phyloP scores from a whole-genome alignment of 1,140 invertebrate species.

The Whitmania pigra region DNA sequence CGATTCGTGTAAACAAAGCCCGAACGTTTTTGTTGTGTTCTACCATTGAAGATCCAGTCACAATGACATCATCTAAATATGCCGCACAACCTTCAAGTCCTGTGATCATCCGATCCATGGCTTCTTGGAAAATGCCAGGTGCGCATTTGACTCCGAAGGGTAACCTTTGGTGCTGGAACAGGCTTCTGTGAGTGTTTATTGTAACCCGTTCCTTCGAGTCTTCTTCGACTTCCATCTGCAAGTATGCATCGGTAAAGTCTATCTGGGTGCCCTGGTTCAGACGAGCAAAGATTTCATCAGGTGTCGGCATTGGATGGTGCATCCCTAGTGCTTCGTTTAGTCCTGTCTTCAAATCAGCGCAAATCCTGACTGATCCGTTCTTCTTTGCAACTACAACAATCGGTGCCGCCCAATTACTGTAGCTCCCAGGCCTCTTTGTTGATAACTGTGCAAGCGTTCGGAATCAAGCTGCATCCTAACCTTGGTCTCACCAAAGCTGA shows the following conservation, averaged over 20 bases:
- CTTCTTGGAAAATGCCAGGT: constrained; percentile 43
- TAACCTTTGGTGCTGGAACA: constrained; percentile 24
- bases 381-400: no score
- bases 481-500: no score
- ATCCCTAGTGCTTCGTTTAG: neutral
- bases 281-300: constrained; percentile 29
- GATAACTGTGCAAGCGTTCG: no score
- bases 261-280: constrained; percentile 10
- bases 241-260: constrained; percentile 21
- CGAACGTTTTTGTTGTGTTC: constrained; percentile 18
- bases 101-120: constrained; percentile 38
- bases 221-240: constrained; percentile 32
- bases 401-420: no score
- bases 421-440: no score
- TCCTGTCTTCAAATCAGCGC: no score
- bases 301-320: neutral
- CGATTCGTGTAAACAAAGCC: constrained; percentile 10
- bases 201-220: constrained; percentile 27
- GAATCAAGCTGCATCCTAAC: no score
- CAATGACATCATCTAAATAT: constrained; percentile 26
- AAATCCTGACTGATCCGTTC: no score
- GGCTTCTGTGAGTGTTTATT: constrained; percentile 33
- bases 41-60: constrained; percentile 24
- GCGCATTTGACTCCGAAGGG: constrained; percentile 42
- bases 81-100: constrained; percentile 23